Evolutionary conservation across 2,888 invertebrate genomes (phyloP), one percentile per base, ranked within the genome.

Genomic region (Cantharis flavilabris): DNA sequence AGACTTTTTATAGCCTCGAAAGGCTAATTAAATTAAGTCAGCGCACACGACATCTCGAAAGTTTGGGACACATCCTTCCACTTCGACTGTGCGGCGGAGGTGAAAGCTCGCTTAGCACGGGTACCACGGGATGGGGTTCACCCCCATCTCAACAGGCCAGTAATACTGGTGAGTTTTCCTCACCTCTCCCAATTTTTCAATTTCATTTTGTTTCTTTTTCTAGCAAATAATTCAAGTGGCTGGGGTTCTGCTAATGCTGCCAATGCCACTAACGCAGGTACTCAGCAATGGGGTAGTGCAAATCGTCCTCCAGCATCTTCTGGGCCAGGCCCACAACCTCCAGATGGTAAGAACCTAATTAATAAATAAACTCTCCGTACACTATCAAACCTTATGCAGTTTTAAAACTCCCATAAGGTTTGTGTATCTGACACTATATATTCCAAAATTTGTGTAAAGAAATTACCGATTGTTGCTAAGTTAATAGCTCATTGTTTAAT

Each of bases 31-130:
- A 71, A 69, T 73, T 83, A 79, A 81, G 83, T 83, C 83, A 83
- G 83, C 84, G 84, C 80, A 83, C 84, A 83, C 81, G 82, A 80
- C 81, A 82, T 79, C 80, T 84, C 70, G 79, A 82, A 76, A 81
- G 79, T 69, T 62, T 73, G 18, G 83, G 82, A 75, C 81, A 87
- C 79, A 89, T 76, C 77, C 89, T 89, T 67, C 90, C 91, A 72
- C 88, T 94, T 84, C 91, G 94, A 81, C 90, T 96, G 79, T 90
- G 92, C 80, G 95, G 95, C 74, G 96, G 96, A 71, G 95, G 95
- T 76, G 96, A 96, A 88, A 95, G 93, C 89, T 94, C 95, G 67
- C 91, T 95, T 84, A 95, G 94, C 87, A 93, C 92, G 78, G 90
- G 90, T 81, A 93, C 94, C 77, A 92, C 93, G 76, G 94, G 94